Conservation (phyloP, 2,113 vertebrate genomes). For the Grantiella picta region DNA sequence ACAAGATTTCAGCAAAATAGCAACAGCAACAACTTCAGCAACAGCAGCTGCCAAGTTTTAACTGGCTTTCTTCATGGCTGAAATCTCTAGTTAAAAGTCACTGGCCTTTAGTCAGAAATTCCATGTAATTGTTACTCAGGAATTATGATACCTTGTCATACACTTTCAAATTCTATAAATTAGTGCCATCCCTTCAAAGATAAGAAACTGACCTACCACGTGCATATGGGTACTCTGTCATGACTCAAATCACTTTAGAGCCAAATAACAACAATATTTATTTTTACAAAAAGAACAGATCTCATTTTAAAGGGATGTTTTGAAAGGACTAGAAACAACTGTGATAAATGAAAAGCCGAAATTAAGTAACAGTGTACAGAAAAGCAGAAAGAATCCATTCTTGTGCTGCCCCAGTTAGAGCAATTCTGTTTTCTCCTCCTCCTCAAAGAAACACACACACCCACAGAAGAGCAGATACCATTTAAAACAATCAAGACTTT, state of each 20-base stretch:
- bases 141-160: not conserved
- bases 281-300: not conserved
- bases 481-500: slow-evolving; percentile 98
- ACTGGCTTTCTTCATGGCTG: not conserved
- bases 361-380: not conserved
- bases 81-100: not conserved
- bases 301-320: not conserved
- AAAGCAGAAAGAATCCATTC: slow-evolving; percentile 11
- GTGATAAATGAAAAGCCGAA: not conserved
- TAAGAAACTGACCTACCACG: not conserved
- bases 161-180: not conserved
- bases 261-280: not conserved
- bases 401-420: not conserved
- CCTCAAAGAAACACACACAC: not conserved
- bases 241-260: not conserved
- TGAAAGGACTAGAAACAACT: not conserved
- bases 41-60: not conserved
- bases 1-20: not conserved
- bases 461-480: slow-evolving; percentile 70
- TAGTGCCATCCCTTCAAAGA: not conserved
- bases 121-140: not conserved
- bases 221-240: not conserved
- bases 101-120: not conserved
- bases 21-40: not conserved
- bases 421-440: not conserved